Evolutionary conservation across 2,797 vertebrate species (phyloP).

Genomic region (Uromys caudimaculatus): DNA sequence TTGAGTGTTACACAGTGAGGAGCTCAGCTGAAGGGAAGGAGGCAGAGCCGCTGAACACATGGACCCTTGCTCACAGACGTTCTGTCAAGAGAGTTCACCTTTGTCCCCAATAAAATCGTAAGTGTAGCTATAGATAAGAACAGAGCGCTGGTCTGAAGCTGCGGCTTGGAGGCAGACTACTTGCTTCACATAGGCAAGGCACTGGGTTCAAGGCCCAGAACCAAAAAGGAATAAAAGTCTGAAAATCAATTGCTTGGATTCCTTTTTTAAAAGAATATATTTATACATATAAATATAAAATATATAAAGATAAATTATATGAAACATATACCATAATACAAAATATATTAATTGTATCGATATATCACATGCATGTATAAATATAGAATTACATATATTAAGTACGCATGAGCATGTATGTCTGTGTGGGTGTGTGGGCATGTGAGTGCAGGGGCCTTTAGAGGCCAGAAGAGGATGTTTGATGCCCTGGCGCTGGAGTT

Average conservation of each 20-base stretch:
- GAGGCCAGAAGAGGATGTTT: background rate
- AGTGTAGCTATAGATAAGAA: background rate
- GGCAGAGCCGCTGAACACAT: background rate
- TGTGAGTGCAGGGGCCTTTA: background rate
- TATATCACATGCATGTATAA: background rate
- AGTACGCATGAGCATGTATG: background rate
- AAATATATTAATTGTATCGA: background rate
- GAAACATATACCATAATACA: background rate
- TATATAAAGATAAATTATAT: no score
- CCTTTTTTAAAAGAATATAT: background rate
- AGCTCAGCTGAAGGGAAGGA: background rate
- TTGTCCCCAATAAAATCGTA: slow-evolving; percentile 3
- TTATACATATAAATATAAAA: background rate
- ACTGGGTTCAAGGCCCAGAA: background rate
- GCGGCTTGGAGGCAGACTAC: no score
- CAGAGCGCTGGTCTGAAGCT: no score
- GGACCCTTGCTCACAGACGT: background rate
- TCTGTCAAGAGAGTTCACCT: background rate
- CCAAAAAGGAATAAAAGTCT: background rate
- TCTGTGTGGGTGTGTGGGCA: background rate
- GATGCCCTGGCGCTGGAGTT: background rate
- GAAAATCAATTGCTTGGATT: slow-evolving; percentile 41
- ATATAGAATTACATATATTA: background rate
- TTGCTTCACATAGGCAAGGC: background rate
- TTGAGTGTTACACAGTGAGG: background rate